phyloP scores from a whole-genome alignment of 64 coral and sea anemone species.

The Montipora sp. region DNA sequence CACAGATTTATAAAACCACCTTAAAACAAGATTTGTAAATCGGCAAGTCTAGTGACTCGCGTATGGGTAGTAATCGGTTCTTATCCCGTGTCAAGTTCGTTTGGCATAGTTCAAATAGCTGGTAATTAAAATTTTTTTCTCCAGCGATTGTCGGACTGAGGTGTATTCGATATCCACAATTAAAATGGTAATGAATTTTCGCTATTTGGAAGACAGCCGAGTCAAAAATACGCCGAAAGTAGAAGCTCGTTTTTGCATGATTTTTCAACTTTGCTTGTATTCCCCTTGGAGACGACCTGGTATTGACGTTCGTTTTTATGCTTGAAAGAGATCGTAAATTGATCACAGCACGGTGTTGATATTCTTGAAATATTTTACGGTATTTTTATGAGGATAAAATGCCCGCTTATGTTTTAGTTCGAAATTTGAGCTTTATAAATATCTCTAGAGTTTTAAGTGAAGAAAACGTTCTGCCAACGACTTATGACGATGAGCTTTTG shows the following conservation, averaged over 20 bases:
- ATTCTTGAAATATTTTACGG: background rate
- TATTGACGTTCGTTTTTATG: background rate
- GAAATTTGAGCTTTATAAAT: background rate
- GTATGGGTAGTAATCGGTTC: background rate
- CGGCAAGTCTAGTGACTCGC: no score
- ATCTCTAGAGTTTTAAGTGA: background rate
- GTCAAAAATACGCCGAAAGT: background rate
- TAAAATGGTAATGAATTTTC: conserved; percentile 14
- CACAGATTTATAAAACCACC: background rate
- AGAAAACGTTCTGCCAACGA: conserved; percentile 33
- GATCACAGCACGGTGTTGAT: background rate
- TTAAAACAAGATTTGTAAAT: background rate
- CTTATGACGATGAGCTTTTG: conserved; percentile 6
- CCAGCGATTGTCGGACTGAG: background rate
- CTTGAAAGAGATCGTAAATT: background rate
- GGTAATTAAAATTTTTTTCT: background rate
- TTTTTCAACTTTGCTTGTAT: conserved; percentile 5
- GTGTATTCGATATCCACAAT: conserved; percentile 2
- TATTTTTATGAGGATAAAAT: background rate
- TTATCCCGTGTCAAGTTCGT: background rate
- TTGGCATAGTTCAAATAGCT: conserved; percentile 35
- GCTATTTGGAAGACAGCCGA: background rate
- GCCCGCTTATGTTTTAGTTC: conserved; percentile 6
- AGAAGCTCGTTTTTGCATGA: background rate
- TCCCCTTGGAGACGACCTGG: background rate